Base-by-base conservation (phyloP, 1,140 invertebrate genomes). In the Drosophila ambigua region DNA sequence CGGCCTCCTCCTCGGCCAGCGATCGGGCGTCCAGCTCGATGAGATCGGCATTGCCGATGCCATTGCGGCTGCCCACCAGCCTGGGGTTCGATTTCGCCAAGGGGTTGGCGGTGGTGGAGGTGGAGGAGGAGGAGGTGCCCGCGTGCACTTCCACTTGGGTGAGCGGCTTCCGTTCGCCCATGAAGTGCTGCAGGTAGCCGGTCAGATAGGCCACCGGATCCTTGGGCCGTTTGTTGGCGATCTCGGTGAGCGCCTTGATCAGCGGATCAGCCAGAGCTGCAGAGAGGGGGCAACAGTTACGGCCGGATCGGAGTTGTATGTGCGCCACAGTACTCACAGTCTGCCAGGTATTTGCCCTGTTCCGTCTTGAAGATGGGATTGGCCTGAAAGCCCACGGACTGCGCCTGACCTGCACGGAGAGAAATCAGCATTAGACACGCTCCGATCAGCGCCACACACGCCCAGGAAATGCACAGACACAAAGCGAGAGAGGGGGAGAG, bases 201-300 rank as follows among this genome's bases (percentile, higher is more conserved):
- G 96, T 96, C 15, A 98, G 92, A 89, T 96, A 97, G 2, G 95
- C 95, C 16, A 97, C 95, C 0, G 97, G 97, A 92, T 97, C 96
- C 65, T 94, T 94, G 6, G 97, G 97, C 68, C 96, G 94, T 63
- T 94, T 94, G 64, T 96, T 95, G 49, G 96, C 96, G 46, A 98
- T 95, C 93, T 97, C 96, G 20, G 96, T 96, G 57, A 98, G 92
- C 68, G 96, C 97, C 94, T 96, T 96, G 60, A 97, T 96, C 58
- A 98, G 93, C 48, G 96, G 96, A 93, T 97, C 96, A 46, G 96
- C 96, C 24, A 98, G 93, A 73, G 96, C 97, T 96, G 1, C 20
- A 2, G 20, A 20, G n/a, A 20, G 2, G 20, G 20, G 1, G 1
- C 20, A 20, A 20, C 2, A 20, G 20, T 20, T 20, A 20, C 2